These are phyloP conservation scores for Anseranas semipalmata DNA, from an alignment of 2,113 vertebrate species.

Conservation along the genomic window DNA sequence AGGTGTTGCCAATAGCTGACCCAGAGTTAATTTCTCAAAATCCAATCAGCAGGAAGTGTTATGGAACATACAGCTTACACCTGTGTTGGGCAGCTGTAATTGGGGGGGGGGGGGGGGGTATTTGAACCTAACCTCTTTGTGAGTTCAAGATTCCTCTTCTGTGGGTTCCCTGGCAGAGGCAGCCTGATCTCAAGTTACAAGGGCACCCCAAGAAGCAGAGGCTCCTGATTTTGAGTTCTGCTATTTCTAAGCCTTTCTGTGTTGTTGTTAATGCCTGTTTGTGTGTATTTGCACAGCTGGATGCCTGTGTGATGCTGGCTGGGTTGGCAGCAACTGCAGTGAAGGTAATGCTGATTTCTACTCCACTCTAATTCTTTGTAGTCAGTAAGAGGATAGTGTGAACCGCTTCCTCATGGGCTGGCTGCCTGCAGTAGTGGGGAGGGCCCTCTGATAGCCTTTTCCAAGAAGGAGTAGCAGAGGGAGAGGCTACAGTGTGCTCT, in stretches of 20 bases:
- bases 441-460: neutral
- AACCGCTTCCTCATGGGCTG: neutral
- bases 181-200: neutral
- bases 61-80: no score
- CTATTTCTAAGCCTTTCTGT: neutral
- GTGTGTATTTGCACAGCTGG: conserved; percentile 78
- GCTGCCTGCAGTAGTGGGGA: neutral
- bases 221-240: neutral
- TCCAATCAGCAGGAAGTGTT: neutral
- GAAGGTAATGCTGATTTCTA: conserved; percentile 76
- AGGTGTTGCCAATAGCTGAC: neutral
- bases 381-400: neutral
- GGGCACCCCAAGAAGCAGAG: neutral
- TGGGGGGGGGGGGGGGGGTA: fast-evolving
- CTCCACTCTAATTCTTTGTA: neutral
- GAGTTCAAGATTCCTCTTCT: neutral
- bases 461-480: neutral
- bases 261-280: neutral
- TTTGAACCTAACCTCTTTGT: neutral
- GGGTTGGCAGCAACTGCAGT: conserved; percentile 87
- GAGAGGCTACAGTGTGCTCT: fast-evolving
- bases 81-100: neutral
- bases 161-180: neutral
- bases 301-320: conserved; percentile 89
- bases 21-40: neutral